Evolutionary conservation across 2,888 invertebrate genomes (phyloP).

Genomic region (Baccha elongata): DNA sequence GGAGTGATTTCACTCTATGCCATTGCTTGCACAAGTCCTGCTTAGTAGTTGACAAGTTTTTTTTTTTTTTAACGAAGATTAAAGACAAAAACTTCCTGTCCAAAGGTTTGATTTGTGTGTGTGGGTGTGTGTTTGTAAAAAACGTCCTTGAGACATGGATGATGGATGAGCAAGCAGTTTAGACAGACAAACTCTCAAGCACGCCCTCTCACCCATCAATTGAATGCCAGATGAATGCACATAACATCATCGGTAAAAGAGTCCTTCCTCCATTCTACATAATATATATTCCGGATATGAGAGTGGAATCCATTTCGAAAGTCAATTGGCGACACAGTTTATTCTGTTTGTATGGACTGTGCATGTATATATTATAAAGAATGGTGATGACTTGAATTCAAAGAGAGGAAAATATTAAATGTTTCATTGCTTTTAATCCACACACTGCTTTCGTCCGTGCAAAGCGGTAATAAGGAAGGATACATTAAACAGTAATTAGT

Average conservation of each 20-base stretch:
- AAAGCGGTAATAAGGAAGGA: slow-evolving; percentile 41
- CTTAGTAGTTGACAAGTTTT: slow-evolving; percentile 43
- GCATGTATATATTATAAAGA: slow-evolving; percentile 31
- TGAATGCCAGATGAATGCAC: slow-evolving; percentile 39
- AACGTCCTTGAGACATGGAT: slow-evolving; percentile 50
- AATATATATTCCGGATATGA: slow-evolving; percentile 48
- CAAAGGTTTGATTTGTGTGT: slow-evolving; percentile 6
- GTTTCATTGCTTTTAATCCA: slow-evolving; percentile 32
- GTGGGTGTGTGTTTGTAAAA: slow-evolving; percentile 12
- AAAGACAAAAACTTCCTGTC: slow-evolving; percentile 49
- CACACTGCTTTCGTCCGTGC: background rate
- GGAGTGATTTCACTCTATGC: slow-evolving; percentile 27
- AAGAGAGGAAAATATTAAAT: slow-evolving; percentile 24
- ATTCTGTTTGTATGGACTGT: background rate
- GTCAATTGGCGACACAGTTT: slow-evolving; percentile 62
- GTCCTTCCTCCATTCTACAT: slow-evolving; percentile 15
- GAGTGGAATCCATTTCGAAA: slow-evolving; percentile 57
- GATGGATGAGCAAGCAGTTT: slow-evolving; percentile 62
- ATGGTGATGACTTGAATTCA: slow-evolving; percentile 20
- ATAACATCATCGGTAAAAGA: slow-evolving; percentile 3
- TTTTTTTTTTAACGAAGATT: slow-evolving; percentile 30
- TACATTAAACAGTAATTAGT: slow-evolving; percentile 67
- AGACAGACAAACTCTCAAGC: slow-evolving; percentile 42
- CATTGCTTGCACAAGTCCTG: slow-evolving; percentile 25
- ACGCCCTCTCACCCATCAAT: slow-evolving; percentile 15